Evolutionary conservation across 2,797 vertebrate species (phyloP).

Genomic region (Malurus leucopterus): DNA sequence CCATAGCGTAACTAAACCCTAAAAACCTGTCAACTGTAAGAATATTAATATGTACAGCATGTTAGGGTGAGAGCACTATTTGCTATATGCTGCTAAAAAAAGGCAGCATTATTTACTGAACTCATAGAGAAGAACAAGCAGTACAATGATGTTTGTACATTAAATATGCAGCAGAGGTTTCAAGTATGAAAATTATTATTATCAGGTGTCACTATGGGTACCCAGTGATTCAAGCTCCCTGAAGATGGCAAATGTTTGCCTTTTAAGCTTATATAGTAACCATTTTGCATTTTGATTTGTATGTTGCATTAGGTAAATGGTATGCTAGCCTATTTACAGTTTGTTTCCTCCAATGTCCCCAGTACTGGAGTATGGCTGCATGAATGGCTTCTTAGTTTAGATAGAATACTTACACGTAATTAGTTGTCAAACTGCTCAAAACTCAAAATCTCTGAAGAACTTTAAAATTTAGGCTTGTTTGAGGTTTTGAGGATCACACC

Average conservation of each 20-base stretch:
- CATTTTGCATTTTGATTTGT: not conserved
- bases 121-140: not conserved
- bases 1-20: not conserved
- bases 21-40: not conserved
- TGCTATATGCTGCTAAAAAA: not conserved
- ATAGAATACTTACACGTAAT: not conserved
- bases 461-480: not conserved
- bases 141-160: not conserved
- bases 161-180: not conserved
- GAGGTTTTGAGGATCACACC: not conserved
- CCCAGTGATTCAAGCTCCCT: not conserved
- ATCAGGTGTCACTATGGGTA: not conserved
- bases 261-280: not conserved
- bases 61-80: not conserved
- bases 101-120: not conserved
- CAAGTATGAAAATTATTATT: not conserved
- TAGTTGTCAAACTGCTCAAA: not conserved
- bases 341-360: not conserved
- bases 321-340: not conserved
- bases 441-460: not conserved
- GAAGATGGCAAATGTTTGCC: not conserved
- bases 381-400: not conserved
- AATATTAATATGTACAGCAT: not conserved
- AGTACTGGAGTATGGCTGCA: not conserved
- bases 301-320: not conserved